These are phyloP conservation scores for Macrostomum lignano DNA, from an alignment of 1,140 invertebrate genomes.

Conservation along the genomic window DNA sequence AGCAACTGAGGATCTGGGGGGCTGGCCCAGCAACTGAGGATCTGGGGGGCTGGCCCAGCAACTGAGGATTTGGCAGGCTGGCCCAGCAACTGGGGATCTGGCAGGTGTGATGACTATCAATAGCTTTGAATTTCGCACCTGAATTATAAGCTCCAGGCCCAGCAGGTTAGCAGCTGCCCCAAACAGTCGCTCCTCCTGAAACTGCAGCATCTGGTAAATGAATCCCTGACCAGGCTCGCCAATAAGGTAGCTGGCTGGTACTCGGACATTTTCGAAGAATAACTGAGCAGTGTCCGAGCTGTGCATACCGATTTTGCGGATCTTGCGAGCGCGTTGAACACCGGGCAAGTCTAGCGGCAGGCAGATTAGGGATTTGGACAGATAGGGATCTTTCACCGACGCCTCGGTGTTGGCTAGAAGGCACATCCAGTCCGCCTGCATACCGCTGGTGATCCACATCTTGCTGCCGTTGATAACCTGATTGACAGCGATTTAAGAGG, in stretches of 20 bases:
- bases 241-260: slow-evolving; percentile 32
- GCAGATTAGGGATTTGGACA: slow-evolving; percentile 35
- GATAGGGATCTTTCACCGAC: slow-evolving; percentile 13
- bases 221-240: slow-evolving; percentile 36
- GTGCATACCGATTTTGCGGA: slow-evolving; percentile 33
- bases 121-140: no score
- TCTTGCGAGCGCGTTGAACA: slow-evolving; percentile 20
- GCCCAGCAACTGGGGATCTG: no score
- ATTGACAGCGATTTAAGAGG: no score
- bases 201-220: slow-evolving; percentile 36
- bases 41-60: no score
- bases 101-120: no score
- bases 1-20: no score
- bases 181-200: slow-evolving; percentile 33
- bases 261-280: slow-evolving; percentile 33
- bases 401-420: slow-evolving; percentile 32
- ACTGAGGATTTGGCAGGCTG: no score
- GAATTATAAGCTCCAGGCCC: slow-evolving; percentile 26
- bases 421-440: slow-evolving; percentile 36
- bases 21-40: no score
- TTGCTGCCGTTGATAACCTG: slow-evolving; percentile 35
- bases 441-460: slow-evolving; percentile 35
- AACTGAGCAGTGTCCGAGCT: slow-evolving; percentile 35
- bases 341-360: slow-evolving; percentile 33
- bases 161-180: slow-evolving; percentile 19